These are phyloP conservation scores for Chromis chromis DNA, from an alignment of 2,797 vertebrate genomes.

Conservation along the genomic window DNA sequence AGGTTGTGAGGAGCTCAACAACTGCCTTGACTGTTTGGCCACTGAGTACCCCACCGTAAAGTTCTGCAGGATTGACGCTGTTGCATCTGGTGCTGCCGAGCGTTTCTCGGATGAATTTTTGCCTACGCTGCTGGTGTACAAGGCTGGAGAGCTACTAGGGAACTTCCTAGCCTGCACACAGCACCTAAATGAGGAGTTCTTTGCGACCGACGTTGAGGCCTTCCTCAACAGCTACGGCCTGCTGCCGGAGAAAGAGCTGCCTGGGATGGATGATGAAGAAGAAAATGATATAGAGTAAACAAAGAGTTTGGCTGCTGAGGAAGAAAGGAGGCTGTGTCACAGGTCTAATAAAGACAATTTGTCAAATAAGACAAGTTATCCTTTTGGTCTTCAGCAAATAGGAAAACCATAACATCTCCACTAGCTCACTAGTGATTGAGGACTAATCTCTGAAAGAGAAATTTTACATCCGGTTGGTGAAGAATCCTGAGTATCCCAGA, in stretches of 20 bases:
- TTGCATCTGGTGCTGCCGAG: constrained; percentile 90
- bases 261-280: constrained; percentile 77
- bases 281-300: constrained; percentile 74
- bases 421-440: constrained; percentile 46
- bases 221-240: constrained; percentile 97
- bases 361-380: constrained; percentile 18
- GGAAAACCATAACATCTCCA: constrained; percentile 32
- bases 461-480: constrained; percentile 21
- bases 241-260: constrained; percentile 91
- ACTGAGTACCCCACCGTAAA: constrained; percentile 91
- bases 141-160: constrained; percentile 94
- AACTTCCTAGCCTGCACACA: constrained; percentile 92
- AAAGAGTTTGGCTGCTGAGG: constrained; percentile 74
- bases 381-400: constrained; percentile 38
- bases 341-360: constrained; percentile 49
- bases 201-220: constrained; percentile 93
- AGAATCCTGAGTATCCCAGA: constrained; percentile 16
- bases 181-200: constrained; percentile 93
- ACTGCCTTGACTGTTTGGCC: constrained; percentile 90
- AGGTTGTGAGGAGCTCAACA: constrained; percentile 92
- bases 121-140: constrained; percentile 94
- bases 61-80: constrained; percentile 96
- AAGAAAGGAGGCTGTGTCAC: constrained; percentile 20
- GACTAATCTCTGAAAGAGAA: constrained; percentile 27
- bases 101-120: constrained; percentile 92